phyloP scores from a whole-genome alignment of 1,140 invertebrate species.

The Grapholita molesta region DNA sequence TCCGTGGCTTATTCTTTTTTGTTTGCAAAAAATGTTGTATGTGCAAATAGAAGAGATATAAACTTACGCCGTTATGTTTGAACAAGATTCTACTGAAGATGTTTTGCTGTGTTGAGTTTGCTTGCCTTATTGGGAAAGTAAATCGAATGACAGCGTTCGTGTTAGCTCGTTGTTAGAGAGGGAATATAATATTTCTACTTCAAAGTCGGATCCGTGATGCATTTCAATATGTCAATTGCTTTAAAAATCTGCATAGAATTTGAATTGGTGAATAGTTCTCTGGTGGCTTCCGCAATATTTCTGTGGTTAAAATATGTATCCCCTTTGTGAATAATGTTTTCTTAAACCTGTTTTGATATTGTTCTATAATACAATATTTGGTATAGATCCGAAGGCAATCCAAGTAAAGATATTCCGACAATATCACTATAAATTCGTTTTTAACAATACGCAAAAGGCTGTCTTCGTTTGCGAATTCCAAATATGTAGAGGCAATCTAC shows the following conservation, averaged over 20 bases:
- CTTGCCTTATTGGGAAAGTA: constrained; percentile 57
- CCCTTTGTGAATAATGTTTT: background rate
- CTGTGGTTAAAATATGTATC: background rate
- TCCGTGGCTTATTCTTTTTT: constrained; percentile 17
- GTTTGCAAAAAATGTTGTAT: background rate
- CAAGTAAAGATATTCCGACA: background rate
- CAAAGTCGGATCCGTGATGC: constrained; percentile 42
- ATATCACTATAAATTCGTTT: background rate
- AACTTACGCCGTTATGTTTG: background rate
- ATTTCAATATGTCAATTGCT: constrained; percentile 46
- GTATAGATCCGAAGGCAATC: background rate
- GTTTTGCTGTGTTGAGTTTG: constrained; percentile 59
- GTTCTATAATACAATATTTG: background rate
- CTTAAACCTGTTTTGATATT: background rate
- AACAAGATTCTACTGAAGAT: constrained; percentile 24
- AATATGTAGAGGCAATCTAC: no score
- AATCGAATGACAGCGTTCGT: constrained; percentile 55
- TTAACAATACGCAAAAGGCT: background rate
- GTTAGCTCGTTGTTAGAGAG: constrained; percentile 52
- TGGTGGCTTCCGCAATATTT: background rate
- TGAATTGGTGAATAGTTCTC: background rate
- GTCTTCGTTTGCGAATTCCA: background rate
- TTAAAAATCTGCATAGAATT: constrained; percentile 38
- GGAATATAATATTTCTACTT: constrained; percentile 38
- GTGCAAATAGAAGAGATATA: background rate